Evolutionary conservation across 2,888 invertebrate genomes (phyloP).

Genomic region (Luffia ferchaultella): DNA sequence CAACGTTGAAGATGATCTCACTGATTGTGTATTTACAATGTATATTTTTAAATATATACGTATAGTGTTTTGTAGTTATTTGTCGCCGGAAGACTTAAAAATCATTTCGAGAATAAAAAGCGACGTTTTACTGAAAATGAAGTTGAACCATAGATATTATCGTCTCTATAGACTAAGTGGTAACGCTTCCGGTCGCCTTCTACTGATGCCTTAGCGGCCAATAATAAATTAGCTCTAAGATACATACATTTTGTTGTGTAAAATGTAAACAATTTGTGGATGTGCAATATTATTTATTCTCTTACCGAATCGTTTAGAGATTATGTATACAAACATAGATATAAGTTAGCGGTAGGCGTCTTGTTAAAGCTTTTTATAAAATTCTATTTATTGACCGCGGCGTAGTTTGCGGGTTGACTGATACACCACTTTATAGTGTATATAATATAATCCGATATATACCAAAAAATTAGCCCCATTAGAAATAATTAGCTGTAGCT

Average conservation of each 20-base stretch:
- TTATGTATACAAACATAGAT: constrained; percentile 64
- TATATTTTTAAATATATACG: neutral
- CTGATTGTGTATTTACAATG: neutral
- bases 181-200: neutral
- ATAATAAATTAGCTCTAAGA: neutral
- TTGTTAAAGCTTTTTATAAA: constrained; percentile 64
- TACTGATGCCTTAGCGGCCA: neutral
- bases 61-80: neutral
- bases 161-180: neutral
- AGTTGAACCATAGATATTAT: neutral
- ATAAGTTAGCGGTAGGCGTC: constrained; percentile 61
- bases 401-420: constrained; percentile 57
- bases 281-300: constrained; percentile 65
- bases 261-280: constrained; percentile 22
- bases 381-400: constrained; percentile 59
- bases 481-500: constrained; percentile 24
- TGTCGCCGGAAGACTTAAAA: neutral
- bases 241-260: neutral
- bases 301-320: constrained; percentile 57
- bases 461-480: constrained; percentile 24
- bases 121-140: neutral
- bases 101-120: too few species aligned
- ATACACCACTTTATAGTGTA: constrained; percentile 52
- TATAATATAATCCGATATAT: constrained; percentile 51
- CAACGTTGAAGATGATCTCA: neutral